These are phyloP conservation scores for Drosophila gaucha DNA, from an alignment of 2,888 invertebrate genomes.

Conservation along the genomic window DNA sequence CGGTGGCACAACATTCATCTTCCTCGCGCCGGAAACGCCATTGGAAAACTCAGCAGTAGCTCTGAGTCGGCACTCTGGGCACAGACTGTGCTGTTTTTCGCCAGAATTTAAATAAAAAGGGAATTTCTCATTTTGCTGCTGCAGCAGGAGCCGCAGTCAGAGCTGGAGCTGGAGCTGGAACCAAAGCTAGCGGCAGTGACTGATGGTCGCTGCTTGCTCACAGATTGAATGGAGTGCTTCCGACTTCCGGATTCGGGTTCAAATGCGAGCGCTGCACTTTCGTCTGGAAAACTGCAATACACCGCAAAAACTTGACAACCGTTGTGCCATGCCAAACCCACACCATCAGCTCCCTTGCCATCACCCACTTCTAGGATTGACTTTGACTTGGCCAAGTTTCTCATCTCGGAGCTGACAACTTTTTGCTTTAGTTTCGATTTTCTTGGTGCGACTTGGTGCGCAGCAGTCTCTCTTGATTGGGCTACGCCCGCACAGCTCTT, in stretches of 20 bases:
- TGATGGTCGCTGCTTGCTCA: conserved; percentile 65
- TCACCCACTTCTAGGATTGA: conserved; percentile 34
- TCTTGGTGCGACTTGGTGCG: conserved; percentile 13
- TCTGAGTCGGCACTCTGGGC: conserved; percentile 16
- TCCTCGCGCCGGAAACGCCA: conserved; percentile 82
- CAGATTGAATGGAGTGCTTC: conserved; percentile 81
- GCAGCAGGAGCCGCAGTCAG: conserved; percentile 17
- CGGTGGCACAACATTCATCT: conserved; percentile 82
- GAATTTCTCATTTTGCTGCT: conserved; percentile 69
- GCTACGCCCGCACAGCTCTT: conserved; percentile 23
- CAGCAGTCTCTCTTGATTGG: conserved; percentile 19
- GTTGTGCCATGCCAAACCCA: conserved; percentile 11
- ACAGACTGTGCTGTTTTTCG: conserved; percentile 49
- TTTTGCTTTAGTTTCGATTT: conserved; percentile 32
- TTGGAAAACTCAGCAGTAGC: conserved; percentile 63
- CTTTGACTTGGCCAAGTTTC: conserved; percentile 60
- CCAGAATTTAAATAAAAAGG: conserved; percentile 73
- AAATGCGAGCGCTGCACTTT: conserved; percentile 72
- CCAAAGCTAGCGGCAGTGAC: conserved; percentile 30
- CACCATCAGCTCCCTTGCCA: not conserved
- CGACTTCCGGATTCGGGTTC: conserved; percentile 71
- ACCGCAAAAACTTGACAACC: conserved; percentile 61
- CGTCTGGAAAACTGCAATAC: conserved; percentile 69
- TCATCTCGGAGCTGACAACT: conserved; percentile 42
- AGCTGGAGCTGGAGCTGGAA: conserved; percentile 17